A percentile compares a stretch with the other conserved stretches of the same genome.
Evolutionary conservation across 1,140 invertebrate species (phyloP).

Genomic region (Drosophila varians): DNA sequence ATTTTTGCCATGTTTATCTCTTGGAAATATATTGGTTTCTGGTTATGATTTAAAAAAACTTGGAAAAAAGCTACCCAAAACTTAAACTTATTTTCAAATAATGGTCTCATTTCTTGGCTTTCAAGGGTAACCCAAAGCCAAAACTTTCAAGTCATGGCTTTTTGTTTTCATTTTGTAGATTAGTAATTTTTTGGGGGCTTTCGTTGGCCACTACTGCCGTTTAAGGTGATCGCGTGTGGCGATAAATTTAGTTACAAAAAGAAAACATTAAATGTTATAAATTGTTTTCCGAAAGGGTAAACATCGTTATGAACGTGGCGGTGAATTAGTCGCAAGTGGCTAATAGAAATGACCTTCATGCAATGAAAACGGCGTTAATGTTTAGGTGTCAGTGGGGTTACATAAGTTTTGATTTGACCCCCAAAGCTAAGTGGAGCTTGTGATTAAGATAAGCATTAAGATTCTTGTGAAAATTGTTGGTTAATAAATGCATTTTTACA

Average conservation of each 20-base stretch:
- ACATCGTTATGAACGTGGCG: slow-evolving; percentile 38
- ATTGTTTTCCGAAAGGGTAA: slow-evolving; percentile 44
- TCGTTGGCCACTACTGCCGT: slow-evolving; percentile 27
- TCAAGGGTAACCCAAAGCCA: slow-evolving; percentile 23
- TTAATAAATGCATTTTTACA: background rate
- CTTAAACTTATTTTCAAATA: background rate
- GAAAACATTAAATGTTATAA: slow-evolving; percentile 45
- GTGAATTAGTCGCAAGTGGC: slow-evolving; percentile 45
- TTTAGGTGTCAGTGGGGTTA: slow-evolving; percentile 38
- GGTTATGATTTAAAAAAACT: slow-evolving; percentile 16
- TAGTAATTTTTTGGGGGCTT: slow-evolving; percentile 30
- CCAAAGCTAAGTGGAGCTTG: slow-evolving; percentile 5
- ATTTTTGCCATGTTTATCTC: slow-evolving; percentile 31
- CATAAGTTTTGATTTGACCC: slow-evolving; percentile 37
- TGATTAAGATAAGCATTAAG: slow-evolving; percentile 2
- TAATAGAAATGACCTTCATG: slow-evolving; percentile 71
- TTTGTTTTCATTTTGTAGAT: slow-evolving; percentile 50
- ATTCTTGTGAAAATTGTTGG: slow-evolving; percentile 1
- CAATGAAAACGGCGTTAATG: slow-evolving; percentile 6
- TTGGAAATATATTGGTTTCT: slow-evolving; percentile 23
- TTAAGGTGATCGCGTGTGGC: slow-evolving; percentile 55
- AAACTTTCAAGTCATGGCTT: slow-evolving; percentile 28
- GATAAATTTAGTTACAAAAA: slow-evolving; percentile 44
- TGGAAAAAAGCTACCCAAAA: background rate
- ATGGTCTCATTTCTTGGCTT: background rate